phyloP scores from a whole-genome alignment of 2,797 vertebrate species.

The Microctenopoma steveboyesi region DNA sequence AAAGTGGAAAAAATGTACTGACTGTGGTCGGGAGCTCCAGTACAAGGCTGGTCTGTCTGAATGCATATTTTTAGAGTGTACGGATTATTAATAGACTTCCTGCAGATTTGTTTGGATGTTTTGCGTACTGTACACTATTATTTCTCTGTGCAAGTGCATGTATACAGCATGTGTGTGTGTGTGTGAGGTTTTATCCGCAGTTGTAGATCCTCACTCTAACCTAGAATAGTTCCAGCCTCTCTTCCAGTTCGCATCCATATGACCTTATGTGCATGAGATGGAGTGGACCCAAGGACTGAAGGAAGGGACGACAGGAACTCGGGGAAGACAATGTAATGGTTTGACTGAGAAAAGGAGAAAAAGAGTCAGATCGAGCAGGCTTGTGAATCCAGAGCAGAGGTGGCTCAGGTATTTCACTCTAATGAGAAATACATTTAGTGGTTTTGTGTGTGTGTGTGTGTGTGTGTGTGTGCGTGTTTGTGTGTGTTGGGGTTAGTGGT shows the following conservation, averaged over 20 bases:
- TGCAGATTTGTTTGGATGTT: slow-evolving; percentile 67
- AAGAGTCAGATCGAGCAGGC: slow-evolving; percentile 17
- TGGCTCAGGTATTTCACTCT: slow-evolving; percentile 49
- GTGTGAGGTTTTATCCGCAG: slow-evolving; percentile 66
- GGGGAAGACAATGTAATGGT: not conserved
- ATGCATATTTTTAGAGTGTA: slow-evolving; percentile 48
- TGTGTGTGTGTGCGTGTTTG: slow-evolving; percentile 12
- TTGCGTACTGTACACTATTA: slow-evolving; percentile 34
- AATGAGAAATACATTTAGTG: slow-evolving; percentile 39
- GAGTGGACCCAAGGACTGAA: slow-evolving; percentile 27
- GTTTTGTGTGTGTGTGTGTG: slow-evolving; percentile 17
- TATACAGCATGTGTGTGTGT: not conserved
- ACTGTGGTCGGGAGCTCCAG: slow-evolving; percentile 35
- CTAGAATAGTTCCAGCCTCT: slow-evolving; percentile 19
- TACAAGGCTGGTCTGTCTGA: slow-evolving; percentile 22
- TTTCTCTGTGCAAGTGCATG: not conserved
- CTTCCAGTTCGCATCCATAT: slow-evolving; percentile 32
- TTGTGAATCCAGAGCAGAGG: not conserved
- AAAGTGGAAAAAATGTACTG: slow-evolving; percentile 22
- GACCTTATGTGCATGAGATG: slow-evolving; percentile 27
- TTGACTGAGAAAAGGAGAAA: slow-evolving; percentile 14
- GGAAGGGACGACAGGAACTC: slow-evolving; percentile 5
- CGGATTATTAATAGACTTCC: slow-evolving; percentile 75
- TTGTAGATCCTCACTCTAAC: slow-evolving; percentile 50
- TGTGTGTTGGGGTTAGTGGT: slow-evolving; percentile 39